These are phyloP conservation scores for Rhodinocichla rosea DNA, from an alignment of 2,113 vertebrate species.

Conservation along the genomic window DNA sequence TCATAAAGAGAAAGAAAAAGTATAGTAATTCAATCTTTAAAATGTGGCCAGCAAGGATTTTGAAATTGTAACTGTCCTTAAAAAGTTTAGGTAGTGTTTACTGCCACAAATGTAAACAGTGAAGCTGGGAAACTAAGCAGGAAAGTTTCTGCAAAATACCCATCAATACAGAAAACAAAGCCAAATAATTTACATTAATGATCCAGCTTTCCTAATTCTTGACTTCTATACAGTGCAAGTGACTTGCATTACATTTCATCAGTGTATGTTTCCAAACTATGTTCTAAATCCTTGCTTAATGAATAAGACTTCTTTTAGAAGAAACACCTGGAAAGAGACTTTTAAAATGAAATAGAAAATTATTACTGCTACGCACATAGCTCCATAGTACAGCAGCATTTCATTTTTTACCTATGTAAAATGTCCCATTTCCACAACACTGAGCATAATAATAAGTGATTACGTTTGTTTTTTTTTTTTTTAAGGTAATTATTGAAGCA, in stretches of 20 bases:
- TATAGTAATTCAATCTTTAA: not conserved
- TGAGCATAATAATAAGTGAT: not conserved
- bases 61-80: not conserved
- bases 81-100: not conserved
- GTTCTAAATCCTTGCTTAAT: not conserved
- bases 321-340: not conserved
- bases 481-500: not conserved
- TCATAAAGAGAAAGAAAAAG: not conserved
- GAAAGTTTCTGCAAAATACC: not conserved
- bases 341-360: not conserved
- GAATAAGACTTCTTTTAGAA: not conserved
- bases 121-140: not conserved
- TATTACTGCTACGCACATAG: not conserved
- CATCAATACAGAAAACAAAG: not conserved
- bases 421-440: not conserved
- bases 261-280: not conserved
- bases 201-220: not conserved
- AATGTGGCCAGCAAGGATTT: not conserved
- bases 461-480: not conserved
- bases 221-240: not conserved
- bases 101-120: not conserved
- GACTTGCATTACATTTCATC: not conserved
- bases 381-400: not conserved
- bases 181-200: not conserved
- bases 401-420: not conserved